Percentiles rank a stretch among this genome's conserved stretches.
Conservation (phyloP, 2,113 vertebrate species). For the Xyliphius kryptos region DNA sequence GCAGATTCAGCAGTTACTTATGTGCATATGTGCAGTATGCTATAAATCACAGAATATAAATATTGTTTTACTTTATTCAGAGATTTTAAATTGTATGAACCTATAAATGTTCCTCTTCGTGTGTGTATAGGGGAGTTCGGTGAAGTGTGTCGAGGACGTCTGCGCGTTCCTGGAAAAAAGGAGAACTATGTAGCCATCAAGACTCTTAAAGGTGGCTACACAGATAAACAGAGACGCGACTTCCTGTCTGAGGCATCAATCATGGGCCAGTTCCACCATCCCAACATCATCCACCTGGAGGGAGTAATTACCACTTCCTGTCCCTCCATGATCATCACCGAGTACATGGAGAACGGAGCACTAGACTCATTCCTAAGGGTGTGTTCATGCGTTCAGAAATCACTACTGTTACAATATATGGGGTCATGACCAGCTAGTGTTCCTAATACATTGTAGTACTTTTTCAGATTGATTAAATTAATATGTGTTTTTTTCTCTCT, state of each 20-base stretch:
- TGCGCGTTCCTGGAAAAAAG: constrained; percentile 67
- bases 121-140: constrained; percentile 83
- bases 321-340: constrained; percentile 58
- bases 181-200: constrained; percentile 79
- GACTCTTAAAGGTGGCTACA: constrained; percentile 75
- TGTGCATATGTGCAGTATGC: no score
- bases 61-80: no score
- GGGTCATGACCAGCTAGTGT: no score
- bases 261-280: constrained; percentile 84
- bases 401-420: no score
- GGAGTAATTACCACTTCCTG: constrained; percentile 77
- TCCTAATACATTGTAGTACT: no score
- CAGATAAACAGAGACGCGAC: constrained; percentile 47
- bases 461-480: no score
- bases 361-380: constrained; percentile 82
- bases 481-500: no score
- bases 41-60: no score
- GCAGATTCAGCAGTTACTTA: no score
- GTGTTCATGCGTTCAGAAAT: no score
- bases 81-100: no score
- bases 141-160: constrained; percentile 73
- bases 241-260: constrained; percentile 65
- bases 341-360: constrained; percentile 85
- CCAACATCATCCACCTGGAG: constrained; percentile 80
- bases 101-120: no score